Evolutionary conservation across 2,888 invertebrate genomes (phyloP).

Genomic region (Flexamia atlantica): DNA sequence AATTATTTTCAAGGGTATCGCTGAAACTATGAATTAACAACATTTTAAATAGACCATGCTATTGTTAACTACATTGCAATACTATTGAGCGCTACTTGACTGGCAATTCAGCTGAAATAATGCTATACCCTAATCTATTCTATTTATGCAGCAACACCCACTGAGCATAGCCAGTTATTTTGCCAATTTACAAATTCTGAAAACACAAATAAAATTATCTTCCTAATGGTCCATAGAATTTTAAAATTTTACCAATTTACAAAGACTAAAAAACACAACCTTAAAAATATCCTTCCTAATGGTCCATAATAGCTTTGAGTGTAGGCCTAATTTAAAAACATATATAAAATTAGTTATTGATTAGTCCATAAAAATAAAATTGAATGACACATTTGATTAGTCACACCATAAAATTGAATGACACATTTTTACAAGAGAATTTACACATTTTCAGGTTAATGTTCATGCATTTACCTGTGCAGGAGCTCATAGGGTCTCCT

Average conservation of each 20-base stretch:
- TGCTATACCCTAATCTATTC: neutral
- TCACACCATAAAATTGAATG: neutral
- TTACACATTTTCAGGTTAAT: neutral
- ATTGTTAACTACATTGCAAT: neutral
- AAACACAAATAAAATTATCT: neutral
- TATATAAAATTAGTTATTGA: neutral
- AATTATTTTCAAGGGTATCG: too few species aligned
- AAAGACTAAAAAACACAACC: too few species aligned
- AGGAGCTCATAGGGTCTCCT: conserved; percentile 87
- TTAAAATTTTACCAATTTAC: neutral
- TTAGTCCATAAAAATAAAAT: neutral
- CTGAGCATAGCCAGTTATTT: neutral
- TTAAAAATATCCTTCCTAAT: too few species aligned
- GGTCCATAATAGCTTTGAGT: too few species aligned
- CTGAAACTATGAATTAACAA: neutral
- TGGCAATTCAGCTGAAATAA: neutral
- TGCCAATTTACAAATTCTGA: neutral
- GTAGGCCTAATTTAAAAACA: too few species aligned
- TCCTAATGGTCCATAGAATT: conserved; percentile 25
- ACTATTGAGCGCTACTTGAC: neutral
- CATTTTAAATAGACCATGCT: neutral
- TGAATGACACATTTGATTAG: too few species aligned
- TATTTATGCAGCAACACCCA: neutral
- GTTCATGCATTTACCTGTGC: conserved; percentile 80
- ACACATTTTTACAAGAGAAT: conserved; percentile 14